phyloP scores from a whole-genome alignment of 1,140 invertebrate species.

The Streblospio benedicti region DNA sequence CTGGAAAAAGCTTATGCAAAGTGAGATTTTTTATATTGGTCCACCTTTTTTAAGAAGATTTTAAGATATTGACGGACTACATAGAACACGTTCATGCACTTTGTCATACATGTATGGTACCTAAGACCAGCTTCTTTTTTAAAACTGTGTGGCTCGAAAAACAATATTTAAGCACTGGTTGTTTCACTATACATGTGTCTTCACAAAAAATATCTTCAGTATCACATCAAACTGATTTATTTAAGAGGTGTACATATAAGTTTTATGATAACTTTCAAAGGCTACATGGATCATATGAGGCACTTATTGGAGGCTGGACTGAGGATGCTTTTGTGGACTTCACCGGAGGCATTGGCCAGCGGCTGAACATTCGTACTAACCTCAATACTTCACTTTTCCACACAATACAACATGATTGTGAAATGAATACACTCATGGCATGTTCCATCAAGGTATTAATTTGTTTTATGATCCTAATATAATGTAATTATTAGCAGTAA shows the following conservation, averaged over 20 bases:
- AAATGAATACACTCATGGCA: conserved; percentile 79
- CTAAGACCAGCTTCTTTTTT: too few species aligned
- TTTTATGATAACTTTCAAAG: too few species aligned
- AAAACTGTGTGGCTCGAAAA: too few species aligned
- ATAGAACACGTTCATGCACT: too few species aligned
- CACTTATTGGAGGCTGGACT: conserved; percentile 49
- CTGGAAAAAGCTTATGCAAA: conserved; percentile 45
- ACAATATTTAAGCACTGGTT: too few species aligned
- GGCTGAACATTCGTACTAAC: conserved; percentile 12
- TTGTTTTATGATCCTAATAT: too few species aligned
- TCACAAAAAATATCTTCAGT: too few species aligned
- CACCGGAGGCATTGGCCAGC: conserved; percentile 54
- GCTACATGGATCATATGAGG: conserved; percentile 50
- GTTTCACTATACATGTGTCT: too few species aligned
- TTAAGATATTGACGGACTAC: too few species aligned
- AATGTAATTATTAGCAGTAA: neutral
- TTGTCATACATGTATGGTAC: too few species aligned
- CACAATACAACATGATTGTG: conserved; percentile 21
- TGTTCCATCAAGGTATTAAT: conserved; percentile 79
- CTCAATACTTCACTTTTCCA: conserved; percentile 7
- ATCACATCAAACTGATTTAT: too few species aligned
- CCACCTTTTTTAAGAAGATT: neutral
- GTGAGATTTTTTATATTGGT: conserved; percentile 18
- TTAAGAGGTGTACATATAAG: too few species aligned
- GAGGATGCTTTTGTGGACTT: conserved; percentile 53